phyloP scores from a whole-genome alignment of 2,113 vertebrate genomes.

The Ciconia stormi region DNA sequence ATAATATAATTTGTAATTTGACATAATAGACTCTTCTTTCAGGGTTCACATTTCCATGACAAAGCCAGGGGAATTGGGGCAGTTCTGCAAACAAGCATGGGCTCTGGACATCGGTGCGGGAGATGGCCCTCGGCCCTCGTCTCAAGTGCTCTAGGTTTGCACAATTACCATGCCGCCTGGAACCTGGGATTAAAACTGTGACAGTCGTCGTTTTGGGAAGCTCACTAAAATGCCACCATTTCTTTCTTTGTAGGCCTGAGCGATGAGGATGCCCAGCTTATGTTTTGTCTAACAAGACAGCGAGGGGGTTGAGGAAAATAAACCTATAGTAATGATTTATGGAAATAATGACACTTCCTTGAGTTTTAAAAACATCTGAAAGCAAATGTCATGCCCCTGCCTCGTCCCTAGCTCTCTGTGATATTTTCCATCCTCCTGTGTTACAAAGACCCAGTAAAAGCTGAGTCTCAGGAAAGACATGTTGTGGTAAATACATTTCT shows the following conservation, averaged over 20 bases:
- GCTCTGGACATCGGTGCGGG: not conserved
- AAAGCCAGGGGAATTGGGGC: conserved; percentile 24
- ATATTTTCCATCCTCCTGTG: not conserved
- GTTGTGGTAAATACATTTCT: not conserved
- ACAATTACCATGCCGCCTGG: not conserved
- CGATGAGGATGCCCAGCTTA: not conserved
- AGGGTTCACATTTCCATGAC: conserved; percentile 44
- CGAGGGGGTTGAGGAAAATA: not conserved
- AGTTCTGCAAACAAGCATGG: not conserved
- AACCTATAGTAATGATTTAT: conserved; percentile 14
- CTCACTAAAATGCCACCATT: not conserved
- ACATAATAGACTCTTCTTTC: conserved; percentile 41
- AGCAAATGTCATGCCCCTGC: conserved; percentile 9
- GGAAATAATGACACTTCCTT: conserved; percentile 33
- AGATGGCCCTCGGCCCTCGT: not conserved
- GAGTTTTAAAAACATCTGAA: conserved; percentile 48
- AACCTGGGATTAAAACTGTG: not conserved
- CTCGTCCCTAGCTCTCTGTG: not conserved
- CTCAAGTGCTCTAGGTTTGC: not conserved
- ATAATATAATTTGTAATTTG: conserved; percentile 46
- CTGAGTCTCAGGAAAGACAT: not conserved
- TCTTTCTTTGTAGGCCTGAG: not conserved
- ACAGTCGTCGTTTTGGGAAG: not conserved
- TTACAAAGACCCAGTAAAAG: not conserved
- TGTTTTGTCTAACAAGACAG: conserved; percentile 1